Base-by-base conservation (phyloP, 2,113 vertebrate genomes). In the Channa argus region DNA sequence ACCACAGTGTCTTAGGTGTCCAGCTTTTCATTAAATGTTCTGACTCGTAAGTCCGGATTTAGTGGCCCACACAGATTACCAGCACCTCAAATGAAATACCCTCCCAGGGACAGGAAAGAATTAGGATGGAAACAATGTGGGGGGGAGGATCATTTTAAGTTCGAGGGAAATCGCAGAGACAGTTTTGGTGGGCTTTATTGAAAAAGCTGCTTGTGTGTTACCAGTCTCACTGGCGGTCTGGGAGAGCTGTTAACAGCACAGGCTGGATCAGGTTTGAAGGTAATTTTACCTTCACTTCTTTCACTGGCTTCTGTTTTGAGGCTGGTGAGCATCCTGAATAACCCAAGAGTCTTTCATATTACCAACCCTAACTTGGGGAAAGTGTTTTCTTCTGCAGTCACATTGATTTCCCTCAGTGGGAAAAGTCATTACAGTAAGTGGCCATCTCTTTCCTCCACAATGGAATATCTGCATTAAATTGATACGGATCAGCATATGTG, bases 101-200 rank as follows among this genome's bases (percentile, higher is more conserved):
- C 78, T 86, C 41, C 38, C 64, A 79, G 73, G 79, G 73, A 85
- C 80, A 87, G 88, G 82, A 89, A 92, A 88, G 79, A 63, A 84
- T 84, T 10, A 0, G 59, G 66, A 80, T 85, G 90, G 90, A 93
- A 91, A 89, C 91, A 81, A 78, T 77, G 71, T 92, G 77, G 61
- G 47, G 83, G 74, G 79, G 72, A 73, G 82, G 91, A 92, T 93
- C 84, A 71, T 85, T 91, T 90, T 78, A 75, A 91, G 85, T 85
- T 91, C 83, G 92, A 88, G 84, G 92, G 89, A 94, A 94, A 89
- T 86, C 88, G 74, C 71, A 50, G 71, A 47, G 77, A 86, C 79
- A n/a, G 63, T 86, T 87, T 89, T 62, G 76, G 58, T 68, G 46
- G 7, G 53, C 51, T 77, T 77, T 71, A 68, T 83, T 92, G 79